Percentiles rank a stretch among this genome's conserved stretches.
Conservation (phyloP, 2,797 vertebrate genomes). For the Hephaestus fuliginosus region DNA sequence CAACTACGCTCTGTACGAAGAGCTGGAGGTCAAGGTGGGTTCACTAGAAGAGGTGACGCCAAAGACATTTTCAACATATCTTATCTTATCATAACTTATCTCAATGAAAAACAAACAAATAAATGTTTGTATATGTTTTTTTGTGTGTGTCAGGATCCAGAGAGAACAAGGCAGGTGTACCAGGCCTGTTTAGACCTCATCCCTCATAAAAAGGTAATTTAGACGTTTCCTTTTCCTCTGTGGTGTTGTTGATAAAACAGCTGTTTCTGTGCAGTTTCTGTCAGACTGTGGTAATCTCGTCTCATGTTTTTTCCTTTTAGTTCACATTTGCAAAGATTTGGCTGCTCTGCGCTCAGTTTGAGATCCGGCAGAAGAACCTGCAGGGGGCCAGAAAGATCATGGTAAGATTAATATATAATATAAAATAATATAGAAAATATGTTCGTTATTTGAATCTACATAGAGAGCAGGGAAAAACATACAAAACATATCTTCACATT, state of each 20-base stretch:
- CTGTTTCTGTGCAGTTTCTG: background rate
- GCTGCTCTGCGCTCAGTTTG: constrained; percentile 95
- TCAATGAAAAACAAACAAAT: too few species aligned
- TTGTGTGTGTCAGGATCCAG: constrained; percentile 87
- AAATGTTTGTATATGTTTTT: background rate
- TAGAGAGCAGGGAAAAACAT: background rate
- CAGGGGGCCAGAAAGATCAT: constrained; percentile 91
- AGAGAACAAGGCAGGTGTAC: constrained; percentile 95
- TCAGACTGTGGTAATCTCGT: background rate
- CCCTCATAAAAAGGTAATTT: constrained; percentile 95
- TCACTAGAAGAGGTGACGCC: too few species aligned
- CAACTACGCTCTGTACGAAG: constrained; percentile 96
- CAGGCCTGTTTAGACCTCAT: constrained; percentile 95
- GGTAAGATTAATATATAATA: constrained; percentile 83
- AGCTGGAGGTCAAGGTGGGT: constrained; percentile 95
- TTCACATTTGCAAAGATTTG: constrained; percentile 99
- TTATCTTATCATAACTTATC: too few species aligned
- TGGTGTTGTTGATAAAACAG: background rate
- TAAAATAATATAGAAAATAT: too few species aligned
- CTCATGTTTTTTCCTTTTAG: constrained; percentile 78
- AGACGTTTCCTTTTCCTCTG: background rate
- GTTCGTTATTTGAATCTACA: background rate
- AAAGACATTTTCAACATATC: too few species aligned
- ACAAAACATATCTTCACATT: too few species aligned
- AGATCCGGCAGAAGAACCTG: constrained; percentile 98